Base-by-base conservation (phyloP, 2,888 invertebrate species). In the Sepiola atlantica region DNA sequence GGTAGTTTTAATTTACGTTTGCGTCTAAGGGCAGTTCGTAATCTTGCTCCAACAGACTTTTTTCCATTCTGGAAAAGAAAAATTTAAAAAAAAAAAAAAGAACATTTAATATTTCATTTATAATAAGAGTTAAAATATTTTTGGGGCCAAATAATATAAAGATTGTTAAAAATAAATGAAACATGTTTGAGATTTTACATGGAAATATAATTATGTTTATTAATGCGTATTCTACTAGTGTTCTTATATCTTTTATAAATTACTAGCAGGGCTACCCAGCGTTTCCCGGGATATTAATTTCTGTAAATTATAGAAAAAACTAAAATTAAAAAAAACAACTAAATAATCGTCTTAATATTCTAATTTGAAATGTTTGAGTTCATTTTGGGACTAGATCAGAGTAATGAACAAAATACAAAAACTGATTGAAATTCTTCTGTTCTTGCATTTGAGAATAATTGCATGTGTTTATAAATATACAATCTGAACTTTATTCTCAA, bases 1-100 rank as follows among this genome's bases (percentile, higher is more conserved):
- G 96, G 96, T 21, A 95, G 94, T 57, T 94, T 93, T 24, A 93
- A 55, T 55, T 77, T 61, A 45, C 91, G 61, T 61, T 54, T 92
- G 35, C 91, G 45, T 96, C 96, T 90, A 90, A 94, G 35, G 90
- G 93, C 90, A 93, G 77, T 93, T 90, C 92, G 45, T 57, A 93
- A 77, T 54, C 93, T 93, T 35, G 61, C 61, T 32, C 93, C 93
- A 32, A 61, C 55, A 32, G 93, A 61, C 35, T 32, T 55, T 90
- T 94, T 94, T 90, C 94, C 91, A 94, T 94, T 94, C 94, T 94
- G 94, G 32, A 93, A 94, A 55, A 45, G 55, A 45, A 54, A 93
- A 91, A 4, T 45, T 45, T 45, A 4, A 4, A 4, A 45, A 45
- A 45, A 4, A 45, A 45, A 45, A 4, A 45, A 45, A 45, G 4